Percentiles rank a stretch among this genome's conserved stretches.
These are phyloP conservation scores for Hylaeus volcanicus DNA, from an alignment of 1,140 invertebrate species.

Conservation along the genomic window DNA sequence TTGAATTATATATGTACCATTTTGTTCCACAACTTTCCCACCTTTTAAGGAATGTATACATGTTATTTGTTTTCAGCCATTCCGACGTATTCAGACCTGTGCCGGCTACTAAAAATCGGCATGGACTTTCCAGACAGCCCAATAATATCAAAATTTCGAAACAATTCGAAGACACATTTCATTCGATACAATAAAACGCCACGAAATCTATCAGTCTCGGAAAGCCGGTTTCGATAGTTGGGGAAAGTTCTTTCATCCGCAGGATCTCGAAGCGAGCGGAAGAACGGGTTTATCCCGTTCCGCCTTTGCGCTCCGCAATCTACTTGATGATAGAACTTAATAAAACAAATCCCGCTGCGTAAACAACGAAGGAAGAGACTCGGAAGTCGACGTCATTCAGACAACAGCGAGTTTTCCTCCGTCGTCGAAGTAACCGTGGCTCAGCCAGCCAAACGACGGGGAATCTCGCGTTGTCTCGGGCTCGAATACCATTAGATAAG, in stretches of 20 bases:
- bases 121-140: too few relatives aligned
- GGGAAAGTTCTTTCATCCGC: conserved; percentile 14
- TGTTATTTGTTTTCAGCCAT: too few relatives aligned
- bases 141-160: too few relatives aligned
- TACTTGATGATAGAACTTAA: conserved; percentile 78
- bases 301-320: conserved; percentile 74
- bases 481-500: conserved; percentile 79
- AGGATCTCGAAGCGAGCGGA: conserved; percentile 59
- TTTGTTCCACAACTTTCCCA: too few relatives aligned
- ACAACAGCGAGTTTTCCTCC: conserved; percentile 75
- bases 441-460: conserved; percentile 69
- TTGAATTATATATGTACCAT: too few relatives aligned
- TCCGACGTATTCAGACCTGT: too few relatives aligned
- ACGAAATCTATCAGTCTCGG: background rate
- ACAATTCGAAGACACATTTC: too few relatives aligned
- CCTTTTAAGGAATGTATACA: too few relatives aligned
- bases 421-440: background rate
- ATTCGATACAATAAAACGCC: background rate
- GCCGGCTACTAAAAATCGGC: too few relatives aligned
- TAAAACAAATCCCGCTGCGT: conserved; percentile 79
- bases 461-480: conserved; percentile 52
- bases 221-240: conserved; percentile 33
- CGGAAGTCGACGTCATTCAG: conserved; percentile 72
- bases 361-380: conserved; percentile 72
- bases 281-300: conserved; percentile 69